Conservation (phyloP, 2,888 invertebrate genomes). For the Hirtodrosophila trivittata region DNA sequence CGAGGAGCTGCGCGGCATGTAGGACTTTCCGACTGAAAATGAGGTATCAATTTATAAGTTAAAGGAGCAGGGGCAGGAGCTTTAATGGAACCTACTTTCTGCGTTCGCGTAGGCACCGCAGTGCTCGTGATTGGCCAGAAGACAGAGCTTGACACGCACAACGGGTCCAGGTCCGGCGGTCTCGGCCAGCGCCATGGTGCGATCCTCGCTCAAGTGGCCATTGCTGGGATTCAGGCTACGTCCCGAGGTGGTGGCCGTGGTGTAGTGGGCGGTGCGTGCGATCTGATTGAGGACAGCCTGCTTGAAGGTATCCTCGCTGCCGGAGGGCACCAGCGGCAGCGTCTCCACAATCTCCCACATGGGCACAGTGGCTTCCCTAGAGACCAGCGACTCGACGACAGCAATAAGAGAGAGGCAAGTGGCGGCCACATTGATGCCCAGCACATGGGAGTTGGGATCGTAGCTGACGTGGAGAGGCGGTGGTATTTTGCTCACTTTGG, state of each 20-base stretch:
- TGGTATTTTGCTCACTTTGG: slow-evolving; percentile 93
- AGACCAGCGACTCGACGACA: slow-evolving; percentile 89
- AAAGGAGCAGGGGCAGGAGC: not conserved
- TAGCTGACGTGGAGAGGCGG: slow-evolving; percentile 92
- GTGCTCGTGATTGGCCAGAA: slow-evolving; percentile 91
- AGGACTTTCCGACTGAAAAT: slow-evolving; percentile 78
- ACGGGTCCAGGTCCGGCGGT: slow-evolving; percentile 84
- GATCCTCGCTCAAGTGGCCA: slow-evolving; percentile 85
- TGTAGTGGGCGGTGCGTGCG: slow-evolving; percentile 71
- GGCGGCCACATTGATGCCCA: slow-evolving; percentile 91
- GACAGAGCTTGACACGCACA: slow-evolving; percentile 92
- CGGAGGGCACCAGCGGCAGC: slow-evolving; percentile 89
- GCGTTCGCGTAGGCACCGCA: slow-evolving; percentile 94
- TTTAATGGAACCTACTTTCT: slow-evolving; percentile 87
- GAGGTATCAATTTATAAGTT: too few relatives aligned
- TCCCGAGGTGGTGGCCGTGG: slow-evolving; percentile 58
- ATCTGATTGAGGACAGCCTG: slow-evolving; percentile 88
- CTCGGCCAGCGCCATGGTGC: slow-evolving; percentile 86
- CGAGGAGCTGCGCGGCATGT: slow-evolving; percentile 70
- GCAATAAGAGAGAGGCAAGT: slow-evolving; percentile 92
- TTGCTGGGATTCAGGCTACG: slow-evolving; percentile 16
- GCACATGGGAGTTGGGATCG: slow-evolving; percentile 90
- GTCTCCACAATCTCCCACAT: slow-evolving; percentile 91
- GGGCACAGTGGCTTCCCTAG: slow-evolving; percentile 85
- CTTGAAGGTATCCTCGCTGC: slow-evolving; percentile 88